Percentiles rank a stretch among this genome's conserved stretches.
phyloP scores from a whole-genome alignment of 2,797 vertebrate species.

The Cyprinella venusta region DNA sequence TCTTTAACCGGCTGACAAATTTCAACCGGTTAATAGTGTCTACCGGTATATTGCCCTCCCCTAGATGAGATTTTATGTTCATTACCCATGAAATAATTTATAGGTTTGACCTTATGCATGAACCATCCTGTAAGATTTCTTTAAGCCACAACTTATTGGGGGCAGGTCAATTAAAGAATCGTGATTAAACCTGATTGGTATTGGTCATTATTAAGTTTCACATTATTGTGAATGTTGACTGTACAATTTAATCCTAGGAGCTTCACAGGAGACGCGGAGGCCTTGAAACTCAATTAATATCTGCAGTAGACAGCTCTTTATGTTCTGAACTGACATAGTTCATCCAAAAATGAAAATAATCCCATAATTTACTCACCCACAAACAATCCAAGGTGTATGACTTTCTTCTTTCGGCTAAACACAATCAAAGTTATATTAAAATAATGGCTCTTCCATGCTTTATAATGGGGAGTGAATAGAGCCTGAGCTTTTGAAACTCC shows the following conservation, averaged over 20 bases:
- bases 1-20: not conserved
- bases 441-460: too few species aligned
- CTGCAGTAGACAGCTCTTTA: not conserved
- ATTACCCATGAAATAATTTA: not conserved
- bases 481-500: too few species aligned
- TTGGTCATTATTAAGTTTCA: not conserved
- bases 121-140: not conserved
- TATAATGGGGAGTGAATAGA: too few species aligned
- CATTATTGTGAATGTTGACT: slow-evolving; percentile 14
- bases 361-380: too few species aligned
- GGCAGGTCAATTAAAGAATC: not conserved
- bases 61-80: not conserved
- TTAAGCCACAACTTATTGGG: not conserved
- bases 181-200: not conserved
- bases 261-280: not conserved
- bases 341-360: too few species aligned
- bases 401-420: too few species aligned
- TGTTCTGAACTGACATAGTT: not conserved
- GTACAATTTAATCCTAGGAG: not conserved
- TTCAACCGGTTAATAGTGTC: not conserved
- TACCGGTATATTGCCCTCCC: not conserved
- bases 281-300: not conserved
- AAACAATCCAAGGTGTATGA: too few species aligned
- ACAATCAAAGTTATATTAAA: too few species aligned
- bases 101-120: not conserved